Conservation (phyloP, 2,797 vertebrate genomes). For the Masticophis lateralis region DNA sequence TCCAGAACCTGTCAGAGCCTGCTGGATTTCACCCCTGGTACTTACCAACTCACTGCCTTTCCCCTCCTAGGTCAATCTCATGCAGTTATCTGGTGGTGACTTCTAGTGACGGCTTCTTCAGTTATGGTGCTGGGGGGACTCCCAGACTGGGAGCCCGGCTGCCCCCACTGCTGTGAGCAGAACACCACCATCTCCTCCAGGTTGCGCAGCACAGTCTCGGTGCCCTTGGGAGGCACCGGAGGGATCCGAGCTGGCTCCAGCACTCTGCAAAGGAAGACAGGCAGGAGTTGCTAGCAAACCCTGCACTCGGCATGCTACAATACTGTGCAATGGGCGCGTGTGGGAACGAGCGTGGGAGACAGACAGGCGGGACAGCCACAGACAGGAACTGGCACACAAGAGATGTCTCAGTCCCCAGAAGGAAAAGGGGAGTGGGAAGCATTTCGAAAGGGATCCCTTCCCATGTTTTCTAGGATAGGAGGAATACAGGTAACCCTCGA, state of each 20-base stretch:
- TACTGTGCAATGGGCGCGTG: background rate
- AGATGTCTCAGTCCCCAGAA: background rate
- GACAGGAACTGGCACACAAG: background rate
- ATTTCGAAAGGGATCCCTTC: background rate
- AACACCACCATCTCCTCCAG: constrained; percentile 55
- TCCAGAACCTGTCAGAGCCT: too few relatives aligned
- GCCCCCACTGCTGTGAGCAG: constrained; percentile 30
- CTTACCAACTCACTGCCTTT: background rate
- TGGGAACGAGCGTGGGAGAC: background rate
- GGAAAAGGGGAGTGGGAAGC: background rate
- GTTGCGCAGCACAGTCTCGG: constrained; percentile 47
- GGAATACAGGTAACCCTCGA: background rate
- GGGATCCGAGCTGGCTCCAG: constrained; percentile 2
- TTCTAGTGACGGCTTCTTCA: constrained; percentile 20
- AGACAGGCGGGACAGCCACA: background rate
- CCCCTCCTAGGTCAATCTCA: background rate
- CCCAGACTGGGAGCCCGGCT: background rate
- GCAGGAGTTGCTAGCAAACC: background rate
- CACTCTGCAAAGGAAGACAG: background rate
- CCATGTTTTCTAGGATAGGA: background rate
- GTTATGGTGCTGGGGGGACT: background rate
- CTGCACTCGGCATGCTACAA: background rate
- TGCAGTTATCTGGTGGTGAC: background rate
- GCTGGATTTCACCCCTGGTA: too few relatives aligned
- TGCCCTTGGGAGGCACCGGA: background rate